Evolutionary conservation across 2,113 vertebrate genomes (phyloP).

Genomic region (Cyprinodon tularosa): DNA sequence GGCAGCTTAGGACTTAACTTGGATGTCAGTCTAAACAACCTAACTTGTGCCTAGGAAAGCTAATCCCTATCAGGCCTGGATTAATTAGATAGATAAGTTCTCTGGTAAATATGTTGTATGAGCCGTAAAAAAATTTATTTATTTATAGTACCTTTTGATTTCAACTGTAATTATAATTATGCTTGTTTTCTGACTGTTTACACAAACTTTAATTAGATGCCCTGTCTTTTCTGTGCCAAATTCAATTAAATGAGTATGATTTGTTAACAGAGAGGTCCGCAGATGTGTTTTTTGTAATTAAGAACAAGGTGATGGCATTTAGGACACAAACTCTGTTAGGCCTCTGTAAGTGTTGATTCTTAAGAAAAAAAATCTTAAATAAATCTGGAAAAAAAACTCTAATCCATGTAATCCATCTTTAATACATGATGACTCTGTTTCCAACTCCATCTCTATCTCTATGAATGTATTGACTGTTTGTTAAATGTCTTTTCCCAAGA

Average conservation of each 20-base stretch:
- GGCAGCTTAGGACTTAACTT: slow-evolving; percentile 45
- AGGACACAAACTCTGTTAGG: neutral
- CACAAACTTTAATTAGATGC: slow-evolving; percentile 63
- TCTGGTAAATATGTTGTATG: slow-evolving; percentile 72
- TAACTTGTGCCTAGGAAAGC: slow-evolving; percentile 67
- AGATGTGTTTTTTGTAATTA: neutral
- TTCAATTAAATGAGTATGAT: slow-evolving; percentile 10
- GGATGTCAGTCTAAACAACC: slow-evolving; percentile 51
- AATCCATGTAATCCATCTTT: neutral
- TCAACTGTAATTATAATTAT: slow-evolving; percentile 56
- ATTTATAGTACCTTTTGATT: slow-evolving; percentile 66
- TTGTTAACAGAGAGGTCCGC: neutral
- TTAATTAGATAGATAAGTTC: slow-evolving; percentile 66
- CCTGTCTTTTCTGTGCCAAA: slow-evolving; percentile 27
- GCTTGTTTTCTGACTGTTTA: slow-evolving; percentile 67
- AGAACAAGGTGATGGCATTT: neutral
- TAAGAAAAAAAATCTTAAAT: neutral
- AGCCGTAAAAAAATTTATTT: slow-evolving; percentile 67
- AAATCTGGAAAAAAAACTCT: neutral
- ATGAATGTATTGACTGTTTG: too few species aligned
- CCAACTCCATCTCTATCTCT: too few species aligned
- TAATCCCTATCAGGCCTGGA: slow-evolving; percentile 56
- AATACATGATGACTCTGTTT: too few species aligned
- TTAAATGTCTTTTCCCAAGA: too few species aligned
- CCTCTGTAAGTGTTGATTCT: neutral